Percentiles rank a stretch among this genome's conserved stretches.
Conservation (phyloP, 2,888 invertebrate species). For the Cheilosia pagana region DNA sequence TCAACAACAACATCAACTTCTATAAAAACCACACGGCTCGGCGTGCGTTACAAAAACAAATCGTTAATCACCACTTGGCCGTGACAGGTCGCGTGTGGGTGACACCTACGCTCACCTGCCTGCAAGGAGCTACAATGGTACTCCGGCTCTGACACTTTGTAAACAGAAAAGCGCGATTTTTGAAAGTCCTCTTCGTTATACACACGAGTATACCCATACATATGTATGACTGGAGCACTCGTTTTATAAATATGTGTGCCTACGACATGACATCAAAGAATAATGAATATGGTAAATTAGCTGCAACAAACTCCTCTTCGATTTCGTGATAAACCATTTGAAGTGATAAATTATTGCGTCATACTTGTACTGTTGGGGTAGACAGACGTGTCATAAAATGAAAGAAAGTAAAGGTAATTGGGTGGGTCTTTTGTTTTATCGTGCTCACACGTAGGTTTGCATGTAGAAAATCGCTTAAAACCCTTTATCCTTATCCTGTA, state of each 20-base stretch:
- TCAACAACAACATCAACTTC: conserved; percentile 1
- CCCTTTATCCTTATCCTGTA: conserved; percentile 38
- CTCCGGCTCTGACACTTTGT: conserved; percentile 13
- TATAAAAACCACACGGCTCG: conserved; percentile 14
- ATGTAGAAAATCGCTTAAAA: conserved; percentile 46
- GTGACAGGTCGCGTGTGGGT: conserved; percentile 61
- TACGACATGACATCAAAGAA: conserved; percentile 56
- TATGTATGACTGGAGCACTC: neutral
- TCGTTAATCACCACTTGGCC: conserved; percentile 60
- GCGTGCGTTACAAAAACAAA: conserved; percentile 37
- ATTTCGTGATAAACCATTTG: conserved; percentile 62
- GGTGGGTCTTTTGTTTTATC: conserved; percentile 55
- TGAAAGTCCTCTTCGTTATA: conserved; percentile 39
- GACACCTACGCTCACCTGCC: conserved; percentile 59
- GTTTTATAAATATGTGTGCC: conserved; percentile 38
- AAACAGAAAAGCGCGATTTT: conserved; percentile 38
- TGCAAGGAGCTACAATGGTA: conserved; percentile 32
- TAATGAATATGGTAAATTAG: conserved; percentile 54
- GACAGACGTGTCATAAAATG: conserved; percentile 36
- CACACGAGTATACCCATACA: neutral
- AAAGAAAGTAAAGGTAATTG: conserved; percentile 43
- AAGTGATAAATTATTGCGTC: conserved; percentile 47
- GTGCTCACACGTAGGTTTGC: conserved; percentile 50
- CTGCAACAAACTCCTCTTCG: conserved; percentile 60
- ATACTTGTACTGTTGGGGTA: conserved; percentile 1